Evolutionary conservation across 1,140 invertebrate species (phyloP), one percentile per base, ranked within the genome.

Genomic region (Anastrepha obliqua): DNA sequence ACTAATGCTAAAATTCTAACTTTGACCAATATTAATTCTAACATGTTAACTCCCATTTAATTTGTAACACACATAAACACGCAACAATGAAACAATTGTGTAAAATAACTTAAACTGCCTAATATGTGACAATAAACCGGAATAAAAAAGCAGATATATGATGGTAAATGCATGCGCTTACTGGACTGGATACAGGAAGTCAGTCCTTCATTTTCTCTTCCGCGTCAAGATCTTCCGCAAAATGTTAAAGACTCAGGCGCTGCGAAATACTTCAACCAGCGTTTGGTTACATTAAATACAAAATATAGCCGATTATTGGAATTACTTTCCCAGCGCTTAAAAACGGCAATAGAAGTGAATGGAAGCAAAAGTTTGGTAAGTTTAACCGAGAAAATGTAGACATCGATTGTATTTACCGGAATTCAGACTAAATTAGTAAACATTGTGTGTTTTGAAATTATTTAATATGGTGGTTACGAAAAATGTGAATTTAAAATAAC

Each of bases 281-380:
- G 90, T 8, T 94, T 99, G 91, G 98, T 99, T 91, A 95, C 95
- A 64, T 94, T 99, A 89, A 98, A 98, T 93, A 95, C 95, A 87
- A 96, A 96, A 90, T 98, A 97, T 92, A 96, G 97, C 90, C 94
- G 95, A 89, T 94, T 98, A 87, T 93, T 97, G 88, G 96, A 96
- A 90, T 93, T 96, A 90, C 93, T 98, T 65, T 96, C 97, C 89
- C 96, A 95, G 88, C 94, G 96, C 89, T 90, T 96, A 88, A 94
- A 94, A 91, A 93, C 93, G 59, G 92, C 93, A 62, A 91, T 93
- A 88, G 92, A 93, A 89, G 93, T 93, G 55, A 93, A 93, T 87
- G 93, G 92, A 88, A 93, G 90, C 89, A 92, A 93, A 89, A 93
- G 95, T 87, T 94, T 96, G 95, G 96, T 96, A 92, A 96, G 95